Evolutionary conservation across 1,140 invertebrate genomes (phyloP).

Genomic region (Heliothis virescens): DNA sequence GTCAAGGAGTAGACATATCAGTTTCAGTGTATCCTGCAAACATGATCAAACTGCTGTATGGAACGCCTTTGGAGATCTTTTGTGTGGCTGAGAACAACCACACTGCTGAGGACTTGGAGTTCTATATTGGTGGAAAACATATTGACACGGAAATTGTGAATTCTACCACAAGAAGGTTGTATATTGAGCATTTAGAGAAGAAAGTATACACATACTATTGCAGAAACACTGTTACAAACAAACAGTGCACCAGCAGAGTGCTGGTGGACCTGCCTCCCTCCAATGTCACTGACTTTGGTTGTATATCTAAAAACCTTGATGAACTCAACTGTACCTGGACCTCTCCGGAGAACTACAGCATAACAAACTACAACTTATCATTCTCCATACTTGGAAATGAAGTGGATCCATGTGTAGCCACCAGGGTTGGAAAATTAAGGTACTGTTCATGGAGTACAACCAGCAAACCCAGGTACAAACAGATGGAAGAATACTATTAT

Average conservation of each 20-base stretch:
- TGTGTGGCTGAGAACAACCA: slow-evolving; percentile 71
- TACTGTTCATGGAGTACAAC: slow-evolving; percentile 85
- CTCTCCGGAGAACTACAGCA: slow-evolving; percentile 84
- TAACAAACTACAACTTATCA: slow-evolving; percentile 87
- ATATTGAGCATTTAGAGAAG: slow-evolving; percentile 67
- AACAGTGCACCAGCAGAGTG: slow-evolving; percentile 70
- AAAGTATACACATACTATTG: slow-evolving; percentile 70
- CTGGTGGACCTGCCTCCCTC: slow-evolving; percentile 81
- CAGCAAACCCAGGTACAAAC: slow-evolving; percentile 88
- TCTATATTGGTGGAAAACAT: slow-evolving; percentile 57
- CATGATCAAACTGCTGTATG: slow-evolving; percentile 66
- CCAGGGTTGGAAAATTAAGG: slow-evolving; percentile 73
- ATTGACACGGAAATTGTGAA: slow-evolving; percentile 69
- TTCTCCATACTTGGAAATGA: slow-evolving; percentile 81
- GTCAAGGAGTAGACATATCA: slow-evolving; percentile 67
- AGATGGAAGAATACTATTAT: slow-evolving; percentile 86
- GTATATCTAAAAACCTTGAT: slow-evolving; percentile 89
- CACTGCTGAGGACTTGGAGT: slow-evolving; percentile 67
- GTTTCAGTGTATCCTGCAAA: slow-evolving; percentile 68
- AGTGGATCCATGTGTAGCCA: slow-evolving; percentile 61
- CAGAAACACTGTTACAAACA: slow-evolving; percentile 66
- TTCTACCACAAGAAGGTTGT: slow-evolving; percentile 71
- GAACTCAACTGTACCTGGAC: slow-evolving; percentile 89
- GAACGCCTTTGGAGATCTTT: slow-evolving; percentile 73
- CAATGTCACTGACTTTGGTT: slow-evolving; percentile 88